phyloP scores from a whole-genome alignment of 2,888 invertebrate genomes.

The Drosophila colorata region DNA sequence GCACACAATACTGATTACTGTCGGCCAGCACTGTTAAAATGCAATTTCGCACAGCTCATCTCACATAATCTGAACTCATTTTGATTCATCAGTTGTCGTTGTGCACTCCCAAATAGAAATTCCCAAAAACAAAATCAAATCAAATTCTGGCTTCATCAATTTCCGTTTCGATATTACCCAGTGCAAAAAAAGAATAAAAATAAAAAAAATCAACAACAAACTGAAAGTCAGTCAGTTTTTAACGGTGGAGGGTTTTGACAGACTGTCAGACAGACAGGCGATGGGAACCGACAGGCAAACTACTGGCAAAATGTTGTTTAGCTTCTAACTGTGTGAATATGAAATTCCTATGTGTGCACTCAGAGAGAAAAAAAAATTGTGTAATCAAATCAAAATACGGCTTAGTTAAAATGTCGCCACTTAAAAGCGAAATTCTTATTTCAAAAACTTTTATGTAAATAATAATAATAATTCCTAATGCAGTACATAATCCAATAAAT shows the following conservation, averaged over 20 bases:
- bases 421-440: too few relatives aligned
- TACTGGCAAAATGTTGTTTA: slow-evolving; percentile 19
- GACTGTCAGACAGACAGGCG: neutral
- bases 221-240: neutral
- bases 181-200: slow-evolving; percentile 21
- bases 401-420: too few relatives aligned
- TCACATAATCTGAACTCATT: slow-evolving; percentile 24
- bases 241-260: slow-evolving; percentile 7
- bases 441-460: too few relatives aligned
- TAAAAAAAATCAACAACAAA: slow-evolving; percentile 3
- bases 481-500: too few relatives aligned
- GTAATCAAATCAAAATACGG: neutral
- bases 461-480: too few relatives aligned
- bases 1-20: neutral
- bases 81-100: slow-evolving; percentile 24
- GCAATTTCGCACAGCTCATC: slow-evolving; percentile 6
- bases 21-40: slow-evolving; percentile 35
- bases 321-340: slow-evolving; percentile 23
- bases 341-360: slow-evolving; percentile 27
- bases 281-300: slow-evolving; percentile 2
- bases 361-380: neutral
- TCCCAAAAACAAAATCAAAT: slow-evolving; percentile 52
- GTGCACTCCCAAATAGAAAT: slow-evolving; percentile 32
- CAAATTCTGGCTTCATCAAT: slow-evolving; percentile 67
- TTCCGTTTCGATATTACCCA: slow-evolving; percentile 48